Evolutionary conservation across 1,140 invertebrate genomes (phyloP).

Genomic region (Varroa destructor): DNA sequence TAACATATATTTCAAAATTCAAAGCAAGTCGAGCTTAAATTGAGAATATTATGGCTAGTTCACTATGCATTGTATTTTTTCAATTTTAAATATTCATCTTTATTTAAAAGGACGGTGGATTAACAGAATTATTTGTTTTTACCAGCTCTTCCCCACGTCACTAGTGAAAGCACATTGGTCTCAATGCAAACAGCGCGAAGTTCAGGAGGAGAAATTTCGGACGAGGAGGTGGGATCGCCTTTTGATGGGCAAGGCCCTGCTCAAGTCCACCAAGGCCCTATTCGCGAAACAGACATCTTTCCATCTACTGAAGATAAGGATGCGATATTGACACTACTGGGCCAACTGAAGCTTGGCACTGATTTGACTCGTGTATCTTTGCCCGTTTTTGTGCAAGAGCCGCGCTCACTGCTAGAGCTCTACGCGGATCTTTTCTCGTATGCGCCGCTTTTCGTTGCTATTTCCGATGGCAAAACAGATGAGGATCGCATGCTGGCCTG

Average conservation of each 20-base stretch:
- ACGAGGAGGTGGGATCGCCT: conserved; percentile 42
- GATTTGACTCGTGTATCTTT: conserved; percentile 47
- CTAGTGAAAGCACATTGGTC: conserved; percentile 12
- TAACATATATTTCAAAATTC: no score
- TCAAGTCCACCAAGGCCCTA: conserved; percentile 33
- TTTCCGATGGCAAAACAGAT: conserved; percentile 36
- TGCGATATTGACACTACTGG: conserved; percentile 47
- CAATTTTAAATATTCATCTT: no score
- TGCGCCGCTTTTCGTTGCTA: conserved; percentile 37
- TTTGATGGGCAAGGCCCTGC: no score
- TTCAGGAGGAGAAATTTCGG: conserved; percentile 28
- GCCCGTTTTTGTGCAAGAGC: conserved; percentile 48
- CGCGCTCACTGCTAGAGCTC: conserved; percentile 46
- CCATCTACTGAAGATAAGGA: conserved; percentile 45
- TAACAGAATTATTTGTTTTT: background rate
- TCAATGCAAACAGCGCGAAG: conserved; percentile 25
- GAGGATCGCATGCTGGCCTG: conserved; percentile 44
- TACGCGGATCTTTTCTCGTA: conserved; percentile 42
- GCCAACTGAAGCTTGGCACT: conserved; percentile 48
- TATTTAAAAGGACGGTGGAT: no score
- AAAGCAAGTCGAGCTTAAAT: no score
- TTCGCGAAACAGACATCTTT: conserved; percentile 41
- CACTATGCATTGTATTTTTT: no score
- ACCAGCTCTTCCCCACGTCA: conserved; percentile 21
- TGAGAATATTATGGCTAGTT: no score